Evolutionary conservation across 2,888 invertebrate genomes (phyloP).

Genomic region (Drosophila atripex): DNA sequence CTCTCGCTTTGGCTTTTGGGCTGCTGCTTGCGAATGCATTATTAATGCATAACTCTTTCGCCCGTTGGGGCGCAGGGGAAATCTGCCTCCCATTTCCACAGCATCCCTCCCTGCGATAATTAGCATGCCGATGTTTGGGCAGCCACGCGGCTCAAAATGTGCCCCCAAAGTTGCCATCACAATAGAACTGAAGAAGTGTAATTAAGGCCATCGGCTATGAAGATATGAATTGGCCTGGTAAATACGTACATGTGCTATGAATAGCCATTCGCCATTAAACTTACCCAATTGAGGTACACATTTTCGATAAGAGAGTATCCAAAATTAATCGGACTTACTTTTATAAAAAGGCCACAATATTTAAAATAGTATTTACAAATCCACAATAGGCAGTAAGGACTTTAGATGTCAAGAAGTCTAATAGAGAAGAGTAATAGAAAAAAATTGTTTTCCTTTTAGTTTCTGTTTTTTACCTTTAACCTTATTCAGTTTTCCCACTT

Average conservation of each 20-base stretch:
- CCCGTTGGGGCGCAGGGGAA: conserved; percentile 25
- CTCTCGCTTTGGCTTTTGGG: conserved; percentile 37
- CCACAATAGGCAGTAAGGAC: too few relatives aligned
- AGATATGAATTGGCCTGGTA: conserved; percentile 15
- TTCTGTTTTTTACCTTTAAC: too few relatives aligned
- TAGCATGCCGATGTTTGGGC: conserved; percentile 51
- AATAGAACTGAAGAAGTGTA: conserved; percentile 29
- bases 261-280: conserved; percentile 15
- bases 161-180: conserved; percentile 24
- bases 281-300: neutral
- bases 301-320: neutral
- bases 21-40: conserved; percentile 42
- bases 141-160: conserved; percentile 14
- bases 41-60: conserved; percentile 71
- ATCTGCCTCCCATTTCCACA: neutral
- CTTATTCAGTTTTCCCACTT: too few relatives aligned
- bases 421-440: too few relatives aligned
- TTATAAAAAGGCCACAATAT: too few relatives aligned
- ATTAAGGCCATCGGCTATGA: conserved; percentile 32
- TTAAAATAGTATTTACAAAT: too few relatives aligned
- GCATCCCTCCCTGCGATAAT: conserved; percentile 53
- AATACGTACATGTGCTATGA: neutral
- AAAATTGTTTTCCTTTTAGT: too few relatives aligned
- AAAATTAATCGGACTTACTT: too few relatives aligned
- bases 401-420: too few relatives aligned